Evolutionary conservation across 2,888 invertebrate genomes (phyloP).

Genomic region (Yponomeuta evonymella): DNA sequence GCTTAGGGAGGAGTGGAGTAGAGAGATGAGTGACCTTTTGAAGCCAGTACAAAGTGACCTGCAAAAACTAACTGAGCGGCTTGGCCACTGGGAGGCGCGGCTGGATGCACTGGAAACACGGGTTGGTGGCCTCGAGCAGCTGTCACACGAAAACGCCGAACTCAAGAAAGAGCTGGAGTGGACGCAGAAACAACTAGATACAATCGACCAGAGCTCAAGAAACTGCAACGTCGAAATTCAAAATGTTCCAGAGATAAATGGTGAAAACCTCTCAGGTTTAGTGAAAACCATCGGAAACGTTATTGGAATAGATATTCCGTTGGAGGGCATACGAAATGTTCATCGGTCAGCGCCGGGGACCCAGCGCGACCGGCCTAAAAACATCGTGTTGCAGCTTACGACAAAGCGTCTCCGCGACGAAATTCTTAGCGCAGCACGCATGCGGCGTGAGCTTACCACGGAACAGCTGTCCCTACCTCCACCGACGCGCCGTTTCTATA

Average conservation of each 20-base stretch:
- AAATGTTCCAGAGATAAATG: constrained; percentile 19
- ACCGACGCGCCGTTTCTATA: background rate
- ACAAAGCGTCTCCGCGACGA: constrained; percentile 18
- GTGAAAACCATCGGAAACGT: constrained; percentile 13
- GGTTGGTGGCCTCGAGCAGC: background rate
- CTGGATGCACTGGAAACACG: background rate
- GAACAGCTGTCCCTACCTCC: background rate
- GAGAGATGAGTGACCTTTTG: no score
- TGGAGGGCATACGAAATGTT: constrained; percentile 5
- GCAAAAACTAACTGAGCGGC: background rate
- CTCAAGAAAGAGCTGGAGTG: background rate
- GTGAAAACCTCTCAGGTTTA: constrained; percentile 15
- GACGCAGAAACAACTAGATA: constrained; percentile 10
- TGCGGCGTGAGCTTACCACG: constrained; percentile 16
- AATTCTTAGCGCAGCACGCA: constrained; percentile 18
- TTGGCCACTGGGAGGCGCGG: background rate
- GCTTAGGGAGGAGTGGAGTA: no score
- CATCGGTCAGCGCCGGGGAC: constrained; percentile 17
- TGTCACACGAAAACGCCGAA: background rate
- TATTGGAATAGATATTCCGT: constrained; percentile 10
- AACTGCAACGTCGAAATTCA: constrained; percentile 20
- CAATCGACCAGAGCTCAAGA: constrained; percentile 16
- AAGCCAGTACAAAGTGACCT: background rate
- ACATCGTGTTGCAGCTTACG: constrained; percentile 21
- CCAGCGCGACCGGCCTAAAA: constrained; percentile 17